Percentiles rank a stretch among this genome's conserved stretches.
Evolutionary conservation across 2,888 invertebrate genomes (phyloP).

Genomic region (Melipona bicolor): DNA sequence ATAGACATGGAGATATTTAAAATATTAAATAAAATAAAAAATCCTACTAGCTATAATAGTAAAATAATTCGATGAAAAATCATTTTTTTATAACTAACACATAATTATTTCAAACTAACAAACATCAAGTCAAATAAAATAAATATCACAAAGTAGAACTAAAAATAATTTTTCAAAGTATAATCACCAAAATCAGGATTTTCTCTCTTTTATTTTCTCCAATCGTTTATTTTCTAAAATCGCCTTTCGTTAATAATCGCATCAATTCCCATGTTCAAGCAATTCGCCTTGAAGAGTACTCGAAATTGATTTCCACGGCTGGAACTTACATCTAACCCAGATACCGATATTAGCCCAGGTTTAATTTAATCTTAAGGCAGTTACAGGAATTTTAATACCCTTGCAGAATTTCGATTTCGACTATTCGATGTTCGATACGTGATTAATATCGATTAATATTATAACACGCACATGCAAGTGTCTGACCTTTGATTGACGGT

Average conservation of each 20-base stretch:
- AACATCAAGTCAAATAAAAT: too few species aligned
- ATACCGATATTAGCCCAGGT: conserved; percentile 18
- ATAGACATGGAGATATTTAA: too few species aligned
- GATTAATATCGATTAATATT: neutral
- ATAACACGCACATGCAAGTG: neutral
- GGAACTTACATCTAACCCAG: conserved; percentile 14
- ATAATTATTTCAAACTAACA: too few species aligned
- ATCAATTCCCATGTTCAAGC: neutral
- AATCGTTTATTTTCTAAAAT: neutral
- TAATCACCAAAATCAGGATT: too few species aligned
- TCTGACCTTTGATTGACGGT: neutral
- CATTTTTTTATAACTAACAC: too few species aligned
- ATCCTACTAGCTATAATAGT: too few species aligned
- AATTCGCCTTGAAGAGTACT: neutral
- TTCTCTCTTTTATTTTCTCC: neutral
- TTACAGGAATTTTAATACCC: conserved; percentile 1
- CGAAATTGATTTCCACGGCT: conserved; percentile 24
- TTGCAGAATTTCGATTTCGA: neutral
- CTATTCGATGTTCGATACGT: neutral
- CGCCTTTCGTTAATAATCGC: conserved; percentile 1
- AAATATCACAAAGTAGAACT: too few species aligned
- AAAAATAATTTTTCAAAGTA: too few species aligned
- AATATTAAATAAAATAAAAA: too few species aligned
- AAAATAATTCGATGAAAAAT: too few species aligned
- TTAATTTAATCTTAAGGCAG: conserved; percentile 25